A percentile compares a stretch with the other conserved stretches of the same genome.
Evolutionary conservation across 2,797 vertebrate species (phyloP).

Genomic region (Galagoides demidoff): DNA sequence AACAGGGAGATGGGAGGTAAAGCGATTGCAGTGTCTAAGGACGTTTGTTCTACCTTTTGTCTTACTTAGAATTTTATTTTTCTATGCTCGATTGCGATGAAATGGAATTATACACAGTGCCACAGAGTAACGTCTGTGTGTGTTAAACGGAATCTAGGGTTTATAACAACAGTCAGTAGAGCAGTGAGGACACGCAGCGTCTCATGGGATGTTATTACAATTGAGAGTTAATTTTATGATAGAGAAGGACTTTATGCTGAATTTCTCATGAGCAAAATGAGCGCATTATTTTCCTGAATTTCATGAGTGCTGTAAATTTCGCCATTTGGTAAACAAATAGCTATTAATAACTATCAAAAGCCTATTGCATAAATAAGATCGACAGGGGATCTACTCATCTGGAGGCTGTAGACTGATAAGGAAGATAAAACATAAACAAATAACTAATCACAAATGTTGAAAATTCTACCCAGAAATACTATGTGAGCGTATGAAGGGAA

Average conservation of each 20-base stretch:
- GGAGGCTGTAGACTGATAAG: background rate
- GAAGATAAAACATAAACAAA: background rate
- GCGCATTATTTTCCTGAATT: constrained; percentile 4
- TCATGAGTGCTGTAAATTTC: constrained; percentile 14
- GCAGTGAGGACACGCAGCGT: background rate
- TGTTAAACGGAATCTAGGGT: background rate
- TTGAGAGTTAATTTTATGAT: background rate
- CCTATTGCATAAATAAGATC: background rate
- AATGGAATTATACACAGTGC: background rate
- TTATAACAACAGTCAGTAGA: background rate
- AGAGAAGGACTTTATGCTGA: background rate
- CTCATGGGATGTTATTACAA: background rate
- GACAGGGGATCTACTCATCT: background rate
- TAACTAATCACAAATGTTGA: background rate
- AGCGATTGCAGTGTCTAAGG: background rate
- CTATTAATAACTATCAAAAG: background rate
- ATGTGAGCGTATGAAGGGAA: background rate
- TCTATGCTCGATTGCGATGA: background rate
- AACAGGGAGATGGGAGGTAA: background rate
- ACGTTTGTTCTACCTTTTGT: background rate
- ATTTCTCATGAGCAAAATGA: constrained; percentile 47
- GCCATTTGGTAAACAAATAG: background rate
- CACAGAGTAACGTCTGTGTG: background rate
- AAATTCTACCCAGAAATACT: background rate
- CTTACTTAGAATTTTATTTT: constrained; percentile 13